These are phyloP conservation scores for Hydrolagus colliei DNA, from an alignment of 2,797 vertebrate genomes.

Conservation along the genomic window DNA sequence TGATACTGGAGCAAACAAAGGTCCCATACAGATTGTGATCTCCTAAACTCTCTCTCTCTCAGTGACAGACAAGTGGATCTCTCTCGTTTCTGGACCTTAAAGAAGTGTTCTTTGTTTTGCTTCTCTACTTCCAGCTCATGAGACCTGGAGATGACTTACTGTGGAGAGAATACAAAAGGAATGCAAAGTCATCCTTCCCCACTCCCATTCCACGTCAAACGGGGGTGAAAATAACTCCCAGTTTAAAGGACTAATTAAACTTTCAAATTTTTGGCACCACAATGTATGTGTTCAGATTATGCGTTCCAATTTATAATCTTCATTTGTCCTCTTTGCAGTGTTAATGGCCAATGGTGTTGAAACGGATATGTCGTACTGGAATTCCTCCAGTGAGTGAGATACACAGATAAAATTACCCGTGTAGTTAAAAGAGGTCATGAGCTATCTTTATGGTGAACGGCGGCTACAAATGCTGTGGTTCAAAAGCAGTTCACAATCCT, in stretches of 20 bases:
- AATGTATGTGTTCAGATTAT: not conserved
- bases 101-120: not conserved
- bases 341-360: not conserved
- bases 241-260: not conserved
- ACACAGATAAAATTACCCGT: not conserved
- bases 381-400: not conserved
- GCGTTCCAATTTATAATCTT: not conserved
- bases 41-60: not conserved
- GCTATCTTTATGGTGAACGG: not conserved
- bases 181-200: not conserved
- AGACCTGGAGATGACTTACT: not conserved
- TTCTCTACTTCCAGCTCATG: not conserved
- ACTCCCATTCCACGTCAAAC: not conserved
- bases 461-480: not conserved
- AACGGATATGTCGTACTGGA: not conserved
- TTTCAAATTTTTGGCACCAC: not conserved
- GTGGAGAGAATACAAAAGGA: not conserved
- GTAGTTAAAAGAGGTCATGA: not conserved
- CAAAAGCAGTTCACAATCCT: conserved; percentile 5
- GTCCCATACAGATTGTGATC: not conserved
- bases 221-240: not conserved
- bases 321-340: not conserved
- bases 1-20: not conserved
- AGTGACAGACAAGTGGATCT: not conserved
- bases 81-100: not conserved